phyloP scores from a whole-genome alignment of 2,797 vertebrate genomes.

The Squalus acanthias region DNA sequence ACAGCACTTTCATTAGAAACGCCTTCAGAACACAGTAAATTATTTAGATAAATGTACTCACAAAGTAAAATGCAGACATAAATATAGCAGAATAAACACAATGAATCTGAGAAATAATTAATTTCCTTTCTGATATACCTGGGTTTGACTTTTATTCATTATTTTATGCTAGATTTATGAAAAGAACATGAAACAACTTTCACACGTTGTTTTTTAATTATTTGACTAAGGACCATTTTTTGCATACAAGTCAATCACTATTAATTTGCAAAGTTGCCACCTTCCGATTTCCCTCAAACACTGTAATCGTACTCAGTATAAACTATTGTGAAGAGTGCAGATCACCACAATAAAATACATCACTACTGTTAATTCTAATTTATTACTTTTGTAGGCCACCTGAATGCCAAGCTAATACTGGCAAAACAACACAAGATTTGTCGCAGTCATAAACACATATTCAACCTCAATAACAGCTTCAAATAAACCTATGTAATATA shows the following conservation, averaged over 20 bases:
- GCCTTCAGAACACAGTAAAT: not conserved
- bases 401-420: not conserved
- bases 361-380: not conserved
- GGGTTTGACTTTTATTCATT: not conserved
- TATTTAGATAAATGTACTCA: not conserved
- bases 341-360: not conserved
- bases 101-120: conserved; percentile 11
- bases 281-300: not conserved
- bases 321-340: not conserved
- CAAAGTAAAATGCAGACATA: not conserved
- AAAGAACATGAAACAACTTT: not conserved
- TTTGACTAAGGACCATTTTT: not conserved
- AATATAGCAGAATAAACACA: not conserved
- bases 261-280: not conserved
- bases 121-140: not conserved
- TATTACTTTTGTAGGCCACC: not conserved
- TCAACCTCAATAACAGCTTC: not conserved
- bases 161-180: not conserved
- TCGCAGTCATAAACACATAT: not conserved
- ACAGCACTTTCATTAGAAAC: not conserved
- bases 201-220: not conserved
- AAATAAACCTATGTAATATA: not conserved
- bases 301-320: not conserved
- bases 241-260: not conserved
- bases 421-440: not conserved